These are phyloP conservation scores for Xestia c-nigrum DNA, from an alignment of 2,888 invertebrate species.

Conservation along the genomic window DNA sequence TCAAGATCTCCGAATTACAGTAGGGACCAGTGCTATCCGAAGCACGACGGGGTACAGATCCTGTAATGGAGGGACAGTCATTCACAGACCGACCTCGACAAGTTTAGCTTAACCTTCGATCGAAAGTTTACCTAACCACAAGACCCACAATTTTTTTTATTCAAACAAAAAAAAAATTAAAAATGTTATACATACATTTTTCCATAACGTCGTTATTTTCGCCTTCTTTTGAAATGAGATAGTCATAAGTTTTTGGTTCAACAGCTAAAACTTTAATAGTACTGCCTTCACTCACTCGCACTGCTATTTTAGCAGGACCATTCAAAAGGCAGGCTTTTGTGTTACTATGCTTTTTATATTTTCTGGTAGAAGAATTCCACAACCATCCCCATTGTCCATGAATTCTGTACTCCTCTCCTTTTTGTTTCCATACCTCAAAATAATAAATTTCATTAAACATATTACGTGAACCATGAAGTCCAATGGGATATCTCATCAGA, in stretches of 20 bases:
- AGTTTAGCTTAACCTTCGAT: neutral
- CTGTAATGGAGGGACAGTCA: neutral
- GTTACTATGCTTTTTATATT: constrained; percentile 87
- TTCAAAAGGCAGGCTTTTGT: constrained; percentile 81
- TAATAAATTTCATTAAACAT: neutral
- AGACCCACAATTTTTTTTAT: neutral
- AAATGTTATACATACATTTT: constrained; percentile 80
- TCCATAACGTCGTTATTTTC: constrained; percentile 85
- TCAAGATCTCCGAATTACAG: neutral
- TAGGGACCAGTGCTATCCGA: neutral
- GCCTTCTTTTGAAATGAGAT: constrained; percentile 91
- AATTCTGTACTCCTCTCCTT: constrained; percentile 99
- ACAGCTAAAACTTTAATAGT: constrained; percentile 94
- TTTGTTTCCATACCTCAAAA: constrained; percentile 96
- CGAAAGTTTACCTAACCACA: neutral
- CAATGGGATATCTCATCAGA: neutral
- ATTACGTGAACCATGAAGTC: neutral
- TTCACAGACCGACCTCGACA: neutral
- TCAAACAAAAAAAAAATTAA: neutral
- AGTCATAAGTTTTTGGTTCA: constrained; percentile 95
- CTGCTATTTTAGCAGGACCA: constrained; percentile 94
- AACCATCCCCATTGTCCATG: constrained; percentile 99
- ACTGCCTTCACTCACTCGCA: constrained; percentile 93
- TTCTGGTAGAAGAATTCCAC: constrained; percentile 95
- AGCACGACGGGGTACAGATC: neutral